These are phyloP conservation scores for Deroplatys truncata DNA, from an alignment of 2,888 invertebrate species.

Conservation along the genomic window DNA sequence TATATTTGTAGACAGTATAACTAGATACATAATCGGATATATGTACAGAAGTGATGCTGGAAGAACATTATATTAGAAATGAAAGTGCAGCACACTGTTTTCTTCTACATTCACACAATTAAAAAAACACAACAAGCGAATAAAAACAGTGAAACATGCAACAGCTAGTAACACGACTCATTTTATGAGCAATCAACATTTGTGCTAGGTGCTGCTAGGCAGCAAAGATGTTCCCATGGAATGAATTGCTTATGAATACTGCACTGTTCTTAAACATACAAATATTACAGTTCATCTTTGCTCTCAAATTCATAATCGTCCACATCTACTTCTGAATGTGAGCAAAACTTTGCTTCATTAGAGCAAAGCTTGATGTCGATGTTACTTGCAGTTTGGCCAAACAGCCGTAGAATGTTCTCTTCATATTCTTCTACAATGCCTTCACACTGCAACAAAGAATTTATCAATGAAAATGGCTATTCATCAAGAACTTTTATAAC, in stretches of 20 bases:
- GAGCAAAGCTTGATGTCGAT: constrained; percentile 53
- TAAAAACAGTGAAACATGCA: too few relatives aligned
- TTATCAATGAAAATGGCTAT: constrained; percentile 3
- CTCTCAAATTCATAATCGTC: constrained; percentile 38
- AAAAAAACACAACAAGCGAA: neutral
- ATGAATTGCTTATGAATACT: neutral
- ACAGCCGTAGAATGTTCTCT: constrained; percentile 59
- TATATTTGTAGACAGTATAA: too few relatives aligned
- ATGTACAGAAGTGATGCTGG: too few relatives aligned
- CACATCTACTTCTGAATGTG: constrained; percentile 40
- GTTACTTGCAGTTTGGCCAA: constrained; percentile 48
- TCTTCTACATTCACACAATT: neutral
- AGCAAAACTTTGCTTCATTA: constrained; percentile 48
- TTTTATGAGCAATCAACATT: neutral
- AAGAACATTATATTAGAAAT: too few relatives aligned
- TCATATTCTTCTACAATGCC: constrained; percentile 68
- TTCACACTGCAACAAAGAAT: constrained; percentile 58
- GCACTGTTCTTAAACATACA: too few relatives aligned
- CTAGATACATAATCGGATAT: too few relatives aligned
- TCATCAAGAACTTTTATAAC: too few relatives aligned
- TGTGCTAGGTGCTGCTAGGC: neutral
- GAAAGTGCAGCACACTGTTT: neutral
- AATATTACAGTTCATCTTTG: constrained; percentile 41
- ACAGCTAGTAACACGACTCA: neutral
- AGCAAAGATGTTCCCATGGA: neutral